Percentiles rank a stretch among this genome's conserved stretches.
phyloP scores from a whole-genome alignment of 2,888 invertebrate genomes.

The Aspidapion aeneum region DNA sequence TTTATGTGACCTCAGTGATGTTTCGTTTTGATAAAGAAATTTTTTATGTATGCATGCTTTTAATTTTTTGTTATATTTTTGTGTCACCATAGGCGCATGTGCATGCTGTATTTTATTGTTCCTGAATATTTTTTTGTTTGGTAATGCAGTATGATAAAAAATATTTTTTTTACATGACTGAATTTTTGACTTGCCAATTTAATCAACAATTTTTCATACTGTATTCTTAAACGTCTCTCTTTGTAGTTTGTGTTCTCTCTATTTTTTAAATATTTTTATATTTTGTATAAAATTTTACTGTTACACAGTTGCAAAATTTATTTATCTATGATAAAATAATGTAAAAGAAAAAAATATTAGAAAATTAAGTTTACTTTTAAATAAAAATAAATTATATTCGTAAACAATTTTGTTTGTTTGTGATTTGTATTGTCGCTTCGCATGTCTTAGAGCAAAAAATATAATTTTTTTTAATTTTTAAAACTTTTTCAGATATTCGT shows the following conservation, averaged over 20 bases:
- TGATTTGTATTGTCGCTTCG: neutral
- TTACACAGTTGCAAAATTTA: neutral
- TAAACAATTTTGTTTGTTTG: neutral
- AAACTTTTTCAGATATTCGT: slow-evolving; percentile 3
- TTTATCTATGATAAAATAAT: neutral
- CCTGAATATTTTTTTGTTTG: slow-evolving; percentile 12
- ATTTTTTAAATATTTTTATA: neutral
- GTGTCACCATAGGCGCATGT: slow-evolving; percentile 14
- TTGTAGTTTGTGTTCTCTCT: neutral
- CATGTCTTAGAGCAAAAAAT: neutral
- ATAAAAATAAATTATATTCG: neutral
- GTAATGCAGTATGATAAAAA: slow-evolving; percentile 13
- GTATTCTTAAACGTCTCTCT: neutral
- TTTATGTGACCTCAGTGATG: neutral
- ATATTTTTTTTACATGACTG: neutral
- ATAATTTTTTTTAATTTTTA: neutral
- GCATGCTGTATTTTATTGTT: slow-evolving; percentile 15
- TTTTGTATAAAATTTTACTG: neutral
- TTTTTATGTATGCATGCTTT: slow-evolving; percentile 15
- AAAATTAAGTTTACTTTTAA: no score
- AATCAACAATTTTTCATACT: neutral
- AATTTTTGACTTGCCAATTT: neutral
- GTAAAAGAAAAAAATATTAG: no score
- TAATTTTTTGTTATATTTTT: slow-evolving; percentile 10
- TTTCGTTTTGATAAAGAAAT: neutral